phyloP scores from a whole-genome alignment of 2,113 vertebrate genomes.

The Parotia lawesii region DNA sequence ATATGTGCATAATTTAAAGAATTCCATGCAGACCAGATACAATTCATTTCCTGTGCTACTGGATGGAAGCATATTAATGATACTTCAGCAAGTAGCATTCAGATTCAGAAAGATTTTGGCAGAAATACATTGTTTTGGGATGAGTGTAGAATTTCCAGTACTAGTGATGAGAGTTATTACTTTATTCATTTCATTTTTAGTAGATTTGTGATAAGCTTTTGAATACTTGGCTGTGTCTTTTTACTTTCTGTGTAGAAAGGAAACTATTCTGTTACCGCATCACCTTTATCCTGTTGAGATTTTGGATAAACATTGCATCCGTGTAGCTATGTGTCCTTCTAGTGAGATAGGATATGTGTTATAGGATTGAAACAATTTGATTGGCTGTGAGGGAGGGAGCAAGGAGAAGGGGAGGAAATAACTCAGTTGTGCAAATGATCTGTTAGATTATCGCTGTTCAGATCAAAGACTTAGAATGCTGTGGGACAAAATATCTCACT shows the following conservation, averaged over 20 bases:
- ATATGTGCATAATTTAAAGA: constrained; percentile 55
- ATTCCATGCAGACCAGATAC: not conserved
- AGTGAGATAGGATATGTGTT: not conserved
- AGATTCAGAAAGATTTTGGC: not conserved
- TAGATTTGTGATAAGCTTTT: not conserved
- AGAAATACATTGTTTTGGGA: not conserved
- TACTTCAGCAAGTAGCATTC: not conserved
- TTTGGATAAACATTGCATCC: not conserved
- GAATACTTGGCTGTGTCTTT: not conserved
- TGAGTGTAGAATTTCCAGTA: not conserved
- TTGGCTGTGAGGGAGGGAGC: not conserved
- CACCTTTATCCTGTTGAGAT: not conserved
- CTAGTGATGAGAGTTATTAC: not conserved
- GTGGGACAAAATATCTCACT: not conserved
- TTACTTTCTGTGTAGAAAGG: not conserved
- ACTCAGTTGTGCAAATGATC: not conserved
- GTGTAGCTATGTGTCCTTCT: not conserved
- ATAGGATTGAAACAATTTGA: not conserved
- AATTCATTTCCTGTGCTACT: constrained; percentile 31
- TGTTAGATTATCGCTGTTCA: not conserved
- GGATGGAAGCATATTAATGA: not conserved
- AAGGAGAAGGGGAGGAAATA: not conserved
- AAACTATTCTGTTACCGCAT: not conserved
- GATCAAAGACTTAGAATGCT: not conserved
- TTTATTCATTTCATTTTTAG: not conserved